These are phyloP conservation scores for Mastigias papua DNA, from an alignment of 30 jellyfish, hydroid and myxozoan genomes.

Conservation along the genomic window DNA sequence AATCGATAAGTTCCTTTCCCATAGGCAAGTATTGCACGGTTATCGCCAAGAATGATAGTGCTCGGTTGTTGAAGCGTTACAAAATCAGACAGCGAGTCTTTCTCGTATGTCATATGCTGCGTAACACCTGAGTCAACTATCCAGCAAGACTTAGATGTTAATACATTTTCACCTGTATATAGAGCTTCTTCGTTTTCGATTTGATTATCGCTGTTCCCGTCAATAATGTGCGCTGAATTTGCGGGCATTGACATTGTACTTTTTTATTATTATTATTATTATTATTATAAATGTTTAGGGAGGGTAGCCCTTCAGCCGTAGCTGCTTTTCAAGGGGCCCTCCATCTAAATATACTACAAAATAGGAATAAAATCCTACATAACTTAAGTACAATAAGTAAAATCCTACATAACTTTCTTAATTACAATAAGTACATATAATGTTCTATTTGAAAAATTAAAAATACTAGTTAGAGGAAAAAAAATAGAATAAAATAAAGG, in stretches of 20 bases:
- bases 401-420: no score
- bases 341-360: no score
- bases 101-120: slow-evolving; percentile 38
- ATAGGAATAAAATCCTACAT: no score
- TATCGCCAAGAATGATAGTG: slow-evolving; percentile 38
- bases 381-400: no score
- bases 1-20: slow-evolving; percentile 58
- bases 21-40: slow-evolving; percentile 22
- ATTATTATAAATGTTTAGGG: neutral
- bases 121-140: slow-evolving; percentile 55
- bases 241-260: neutral
- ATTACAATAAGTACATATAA: no score
- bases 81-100: slow-evolving; percentile 44
- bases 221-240: slow-evolving; percentile 29
- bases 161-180: slow-evolving; percentile 26
- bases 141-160: slow-evolving; percentile 9
- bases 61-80: slow-evolving; percentile 32
- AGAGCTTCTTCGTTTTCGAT: slow-evolving; percentile 20
- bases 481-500: no score
- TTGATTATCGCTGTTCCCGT: slow-evolving; percentile 16
- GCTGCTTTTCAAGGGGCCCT: no score
- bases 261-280: no score
- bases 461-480: no score
- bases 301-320: no score
- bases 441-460: no score